Conservation (phyloP, 2,113 vertebrate genomes). For the Podilymbus podiceps region DNA sequence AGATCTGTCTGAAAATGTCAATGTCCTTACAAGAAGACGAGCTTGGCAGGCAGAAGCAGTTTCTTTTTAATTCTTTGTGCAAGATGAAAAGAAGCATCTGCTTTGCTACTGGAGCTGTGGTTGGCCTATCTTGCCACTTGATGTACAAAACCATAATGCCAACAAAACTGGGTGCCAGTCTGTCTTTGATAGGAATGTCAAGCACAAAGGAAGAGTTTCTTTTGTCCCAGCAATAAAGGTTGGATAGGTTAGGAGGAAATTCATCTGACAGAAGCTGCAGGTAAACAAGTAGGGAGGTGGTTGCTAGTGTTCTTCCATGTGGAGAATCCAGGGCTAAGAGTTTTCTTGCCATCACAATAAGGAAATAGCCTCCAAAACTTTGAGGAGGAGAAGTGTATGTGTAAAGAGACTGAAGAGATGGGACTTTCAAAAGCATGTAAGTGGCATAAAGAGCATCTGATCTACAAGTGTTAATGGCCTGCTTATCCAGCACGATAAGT, state of each 20-base stretch:
- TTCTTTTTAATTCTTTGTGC: not conserved
- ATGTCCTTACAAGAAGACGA: not conserved
- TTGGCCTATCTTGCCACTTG: not conserved
- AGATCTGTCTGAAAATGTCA: not conserved
- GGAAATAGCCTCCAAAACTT: not conserved
- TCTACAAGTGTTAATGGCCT: not conserved
- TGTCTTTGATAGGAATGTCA: not conserved
- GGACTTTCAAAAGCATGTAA: not conserved
- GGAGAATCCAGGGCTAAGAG: not conserved
- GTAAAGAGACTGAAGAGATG: not conserved
- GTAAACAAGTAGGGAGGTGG: not conserved
- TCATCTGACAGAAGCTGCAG: not conserved
- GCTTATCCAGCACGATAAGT: fast-evolving
- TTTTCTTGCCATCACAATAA: not conserved
- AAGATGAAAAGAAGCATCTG: not conserved
- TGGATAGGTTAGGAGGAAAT: not conserved
- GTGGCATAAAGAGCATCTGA: not conserved
- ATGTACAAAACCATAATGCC: not conserved
- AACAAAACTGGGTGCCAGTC: not conserved
- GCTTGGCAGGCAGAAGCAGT: not conserved
- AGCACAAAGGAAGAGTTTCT: not conserved
- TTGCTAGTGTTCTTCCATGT: not conserved
- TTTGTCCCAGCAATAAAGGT: not conserved
- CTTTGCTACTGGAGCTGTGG: not conserved
- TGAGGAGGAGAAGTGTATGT: not conserved